Evolutionary conservation across 2,888 invertebrate genomes (phyloP).

Genomic region (Trachelus iudaicus): DNA sequence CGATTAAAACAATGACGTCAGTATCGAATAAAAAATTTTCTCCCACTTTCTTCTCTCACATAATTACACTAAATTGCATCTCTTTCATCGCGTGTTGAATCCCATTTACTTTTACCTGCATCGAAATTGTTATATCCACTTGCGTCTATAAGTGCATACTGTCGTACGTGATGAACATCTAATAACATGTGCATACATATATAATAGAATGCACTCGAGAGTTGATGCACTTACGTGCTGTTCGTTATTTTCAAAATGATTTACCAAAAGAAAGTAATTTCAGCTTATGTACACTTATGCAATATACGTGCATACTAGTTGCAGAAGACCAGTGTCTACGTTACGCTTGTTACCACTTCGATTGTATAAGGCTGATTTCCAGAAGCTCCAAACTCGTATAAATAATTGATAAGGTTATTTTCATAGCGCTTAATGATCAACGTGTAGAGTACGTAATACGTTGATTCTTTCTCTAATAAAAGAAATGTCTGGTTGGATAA

Average conservation of each 20-base stretch:
- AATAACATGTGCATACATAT: background rate
- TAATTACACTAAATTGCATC: background rate
- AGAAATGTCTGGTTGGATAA: background rate
- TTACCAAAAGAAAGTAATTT: background rate
- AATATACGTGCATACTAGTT: background rate
- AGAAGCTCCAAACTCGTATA: background rate
- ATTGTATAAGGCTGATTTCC: background rate
- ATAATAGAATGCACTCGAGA: background rate
- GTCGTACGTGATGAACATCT: background rate
- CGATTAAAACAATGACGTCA: background rate
- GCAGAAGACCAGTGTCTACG: background rate
- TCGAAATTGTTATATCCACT: background rate
- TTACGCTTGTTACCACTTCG: background rate
- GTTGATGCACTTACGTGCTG: background rate
- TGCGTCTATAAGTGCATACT: background rate
- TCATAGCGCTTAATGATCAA: background rate
- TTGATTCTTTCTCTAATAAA: background rate
- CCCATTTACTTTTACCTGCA: background rate
- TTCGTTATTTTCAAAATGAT: background rate
- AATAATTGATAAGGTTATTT: background rate
- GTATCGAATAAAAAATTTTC: background rate
- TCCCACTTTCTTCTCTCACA: background rate
- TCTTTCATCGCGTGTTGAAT: background rate
- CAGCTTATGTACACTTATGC: background rate
- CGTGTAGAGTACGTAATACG: no score